Base-by-base conservation (phyloP, 2,797 vertebrate species). In the Peromyscus melanophrys region DNA sequence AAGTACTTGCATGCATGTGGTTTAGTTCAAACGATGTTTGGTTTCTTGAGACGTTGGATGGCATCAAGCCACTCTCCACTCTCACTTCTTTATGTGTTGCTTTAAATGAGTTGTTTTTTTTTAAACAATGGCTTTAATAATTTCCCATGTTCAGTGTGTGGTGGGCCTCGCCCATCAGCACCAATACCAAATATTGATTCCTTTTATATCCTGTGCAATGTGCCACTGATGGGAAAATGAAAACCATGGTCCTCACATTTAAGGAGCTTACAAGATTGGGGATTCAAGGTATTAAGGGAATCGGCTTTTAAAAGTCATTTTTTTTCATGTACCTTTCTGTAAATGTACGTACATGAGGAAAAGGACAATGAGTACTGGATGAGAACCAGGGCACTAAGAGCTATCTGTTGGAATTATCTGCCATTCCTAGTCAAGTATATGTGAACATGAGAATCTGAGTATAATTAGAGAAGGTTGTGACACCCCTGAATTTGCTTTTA, bases 251-350 rank as follows among this genome's bases (percentile, higher is more conserved):
- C 1, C 6, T 29, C 2, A 78, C 5, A 25, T 5, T 52, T 86
- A 89, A 86, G 25, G n/a, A 81, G 4, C 34, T 85, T 89, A 65
- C 9, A 73, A 46, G 29, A 77, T 85, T 93, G 14, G 43, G n/a
- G 29, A 89, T 85, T 88, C 92, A 27, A 90, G 57, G 27, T 43
- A 29, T 81, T 91, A 63, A 11, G 55, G 37, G 29, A 63, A 84
- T 93, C 40, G 91, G n/a, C 78, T 77, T 90, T 80, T 94, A 55
- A 71, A 92, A 65, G 27, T 81, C 2, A 11, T 46, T 89, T 92
- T 67, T 87, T 89, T 73, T 76, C 29, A 23, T 78, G 8, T 5
- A 17, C 3, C 27, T 14, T 81, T 89, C 27, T 69, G 1, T 37
- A 49, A 46, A 37, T 55, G 4, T 63, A 25, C 31, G 55, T 69